Evolutionary conservation across 1,140 invertebrate species (phyloP).

Genomic region (Bathynomus jamesi): DNA sequence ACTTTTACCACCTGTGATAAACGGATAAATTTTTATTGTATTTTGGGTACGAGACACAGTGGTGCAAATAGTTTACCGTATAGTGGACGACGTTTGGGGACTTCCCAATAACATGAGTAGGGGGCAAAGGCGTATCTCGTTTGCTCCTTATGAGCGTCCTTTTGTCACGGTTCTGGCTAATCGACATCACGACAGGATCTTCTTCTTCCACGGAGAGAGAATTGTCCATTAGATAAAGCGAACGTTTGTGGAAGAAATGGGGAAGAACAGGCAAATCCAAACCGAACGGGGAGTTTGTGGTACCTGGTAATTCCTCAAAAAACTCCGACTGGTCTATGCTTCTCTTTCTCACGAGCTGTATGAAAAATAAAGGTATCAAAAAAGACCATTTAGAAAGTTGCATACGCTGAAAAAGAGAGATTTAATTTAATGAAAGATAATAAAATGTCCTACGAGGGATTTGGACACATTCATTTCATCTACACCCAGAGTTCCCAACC

Average conservation of each 20-base stretch:
- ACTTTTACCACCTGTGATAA: too few species aligned
- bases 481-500: too few species aligned
- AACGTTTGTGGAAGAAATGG: slow-evolving; percentile 10
- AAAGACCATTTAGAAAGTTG: too few species aligned
- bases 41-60: too few species aligned
- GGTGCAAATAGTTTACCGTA: slow-evolving; percentile 70
- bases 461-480: too few species aligned
- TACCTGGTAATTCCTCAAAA: not conserved
- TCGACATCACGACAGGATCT: not conserved
- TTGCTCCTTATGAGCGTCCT: slow-evolving; percentile 10
- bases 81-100: slow-evolving; percentile 69
- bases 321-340: slow-evolving; percentile 1
- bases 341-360: slow-evolving; percentile 7
- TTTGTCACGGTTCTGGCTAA: not conserved
- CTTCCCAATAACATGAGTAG: slow-evolving; percentile 48
- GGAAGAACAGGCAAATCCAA: not conserved
- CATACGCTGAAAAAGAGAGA: too few species aligned
- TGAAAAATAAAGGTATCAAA: not conserved
- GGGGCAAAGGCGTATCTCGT: slow-evolving; percentile 22
- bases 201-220: not conserved
- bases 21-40: too few species aligned
- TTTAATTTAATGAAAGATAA: too few species aligned
- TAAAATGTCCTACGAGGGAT: too few species aligned
- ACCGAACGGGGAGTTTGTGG: not conserved
- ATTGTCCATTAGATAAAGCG: not conserved